phyloP scores from a whole-genome alignment of 2,113 vertebrate species.

The Sylvilagus bachmani region DNA sequence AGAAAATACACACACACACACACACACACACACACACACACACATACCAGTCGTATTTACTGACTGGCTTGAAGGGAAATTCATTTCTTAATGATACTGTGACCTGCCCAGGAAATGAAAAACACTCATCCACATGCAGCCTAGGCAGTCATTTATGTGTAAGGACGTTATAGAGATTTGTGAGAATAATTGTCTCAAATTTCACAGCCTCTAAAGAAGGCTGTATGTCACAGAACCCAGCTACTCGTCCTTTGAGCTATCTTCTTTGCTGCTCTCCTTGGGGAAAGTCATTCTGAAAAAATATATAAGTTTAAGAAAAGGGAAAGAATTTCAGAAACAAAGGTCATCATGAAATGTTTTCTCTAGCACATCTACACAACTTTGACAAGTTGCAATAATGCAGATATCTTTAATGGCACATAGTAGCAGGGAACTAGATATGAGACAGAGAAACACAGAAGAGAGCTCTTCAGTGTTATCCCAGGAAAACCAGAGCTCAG shows the following conservation, averaged over 20 bases:
- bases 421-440: not conserved
- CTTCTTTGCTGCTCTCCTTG: not conserved
- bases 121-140: not conserved
- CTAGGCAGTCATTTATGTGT: not conserved
- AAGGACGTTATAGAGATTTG: not conserved
- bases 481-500: not conserved
- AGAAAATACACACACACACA: not conserved
- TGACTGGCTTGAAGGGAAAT: conserved; percentile 46
- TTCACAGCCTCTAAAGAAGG: conserved; percentile 17
- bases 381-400: not conserved
- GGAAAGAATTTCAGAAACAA: not conserved
- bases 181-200: conserved; percentile 40
- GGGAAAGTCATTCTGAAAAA: not conserved
- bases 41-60: not conserved
- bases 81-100: conserved; percentile 21
- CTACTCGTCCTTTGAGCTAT: conserved; percentile 44
- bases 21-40: no score
- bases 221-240: conserved; percentile 26
- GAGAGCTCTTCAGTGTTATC: not conserved
- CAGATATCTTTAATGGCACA: not conserved
- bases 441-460: not conserved
- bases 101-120: conserved; percentile 25
- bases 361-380: not conserved
- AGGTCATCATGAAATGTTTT: not conserved
- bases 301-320: not conserved